Conservation (phyloP, 2,113 vertebrate species). For the Probosciger aterrimus region DNA sequence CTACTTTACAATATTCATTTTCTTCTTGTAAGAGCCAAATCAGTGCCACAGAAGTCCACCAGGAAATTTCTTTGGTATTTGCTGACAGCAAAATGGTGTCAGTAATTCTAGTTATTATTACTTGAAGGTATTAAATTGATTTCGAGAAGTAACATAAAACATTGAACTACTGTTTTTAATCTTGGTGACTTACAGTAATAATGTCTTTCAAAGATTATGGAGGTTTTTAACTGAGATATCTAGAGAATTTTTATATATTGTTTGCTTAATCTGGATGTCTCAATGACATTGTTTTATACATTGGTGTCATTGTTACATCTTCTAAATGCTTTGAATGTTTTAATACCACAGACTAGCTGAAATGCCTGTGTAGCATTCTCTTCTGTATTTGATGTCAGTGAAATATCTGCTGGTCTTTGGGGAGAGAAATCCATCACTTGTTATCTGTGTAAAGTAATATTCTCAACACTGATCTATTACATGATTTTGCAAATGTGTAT, state of each 20-base stretch:
- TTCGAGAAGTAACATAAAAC: background rate
- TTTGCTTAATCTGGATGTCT: background rate
- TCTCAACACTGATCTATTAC: background rate
- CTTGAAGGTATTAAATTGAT: background rate
- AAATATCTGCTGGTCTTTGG: slow-evolving; percentile 27
- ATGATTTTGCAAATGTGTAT: background rate
- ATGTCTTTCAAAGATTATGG: background rate
- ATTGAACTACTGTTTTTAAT: background rate
- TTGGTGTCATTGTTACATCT: background rate
- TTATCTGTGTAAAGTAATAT: background rate
- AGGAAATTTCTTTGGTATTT: background rate
- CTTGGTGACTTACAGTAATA: background rate
- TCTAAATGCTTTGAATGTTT: background rate
- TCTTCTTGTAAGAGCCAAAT: background rate
- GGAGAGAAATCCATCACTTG: background rate
- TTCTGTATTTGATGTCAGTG: background rate
- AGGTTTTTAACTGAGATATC: background rate
- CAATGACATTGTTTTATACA: background rate
- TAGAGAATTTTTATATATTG: background rate
- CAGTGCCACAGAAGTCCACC: background rate
- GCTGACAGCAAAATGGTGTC: background rate
- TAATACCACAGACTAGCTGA: background rate
- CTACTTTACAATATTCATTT: background rate
- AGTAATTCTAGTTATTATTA: background rate
- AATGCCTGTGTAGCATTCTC: background rate